Base-by-base conservation (phyloP, 2,113 vertebrate genomes). In the Hippocampus mohnikei region DNA sequence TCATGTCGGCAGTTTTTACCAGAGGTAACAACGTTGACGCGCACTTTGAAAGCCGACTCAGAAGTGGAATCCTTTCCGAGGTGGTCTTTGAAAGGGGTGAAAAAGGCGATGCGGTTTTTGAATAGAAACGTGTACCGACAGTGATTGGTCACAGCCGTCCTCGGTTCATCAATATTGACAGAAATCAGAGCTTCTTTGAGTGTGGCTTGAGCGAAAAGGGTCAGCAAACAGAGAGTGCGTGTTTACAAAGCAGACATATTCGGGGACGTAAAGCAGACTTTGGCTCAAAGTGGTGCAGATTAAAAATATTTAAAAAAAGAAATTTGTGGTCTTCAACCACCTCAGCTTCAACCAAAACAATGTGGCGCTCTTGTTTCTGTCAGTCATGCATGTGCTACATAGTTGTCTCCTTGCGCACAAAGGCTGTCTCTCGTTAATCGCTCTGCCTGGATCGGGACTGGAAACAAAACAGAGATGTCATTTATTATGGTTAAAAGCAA, bases 401-500 rank as follows among this genome's bases (percentile, higher is more conserved):
- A 40, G 2, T 62, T 63, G 58, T 20, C 18, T 62, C 59, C 59
- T 61, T 61, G 29, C 18, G n/a, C 40, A 44, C 15, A 13, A 42
- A 42, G 62, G 21, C 40, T 64, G 62, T 42, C 40, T 42, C 40
- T 44, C 44, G 62, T 41, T 64, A 64, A 64, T 44, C 23, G 62
- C 61, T 18, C 16, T 44, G 62, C 37, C 37, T 63, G 61, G 11
- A 64, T 42, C 1, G 62, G 7, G 62, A 25, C n/a, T 21, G 62
- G 25, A 65, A 65, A 42, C 41, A 65, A 65, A 65, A 65, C 62
- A 65, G 46, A 44, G 40, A 64, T 64, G 62, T 64, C 40, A 64
- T 44, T 10, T 44, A 44, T 44, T 64, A 25, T 44, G 62, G 41
- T 64, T 25, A 12, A 64, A 65, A 42, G 40, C 21, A n/a, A 37